These are phyloP conservation scores for Thereva nobilitata DNA, from an alignment of 2,888 invertebrate species.

Conservation along the genomic window DNA sequence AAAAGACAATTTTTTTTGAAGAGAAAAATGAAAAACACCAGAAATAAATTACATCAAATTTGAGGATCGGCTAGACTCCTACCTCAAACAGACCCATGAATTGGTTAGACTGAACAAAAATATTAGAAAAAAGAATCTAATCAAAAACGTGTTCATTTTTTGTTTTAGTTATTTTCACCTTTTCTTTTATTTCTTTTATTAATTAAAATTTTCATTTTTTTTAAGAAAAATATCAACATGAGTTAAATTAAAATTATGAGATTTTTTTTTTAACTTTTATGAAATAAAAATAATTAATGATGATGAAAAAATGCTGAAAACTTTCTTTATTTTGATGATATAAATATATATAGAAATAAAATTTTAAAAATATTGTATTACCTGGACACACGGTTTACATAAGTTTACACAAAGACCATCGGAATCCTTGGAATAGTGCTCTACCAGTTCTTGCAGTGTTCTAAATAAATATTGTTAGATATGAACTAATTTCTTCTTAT, in stretches of 20 bases:
- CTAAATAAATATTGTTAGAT: slow-evolving; percentile 55
- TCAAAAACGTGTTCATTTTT: slow-evolving; percentile 42
- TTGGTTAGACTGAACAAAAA: slow-evolving; percentile 54
- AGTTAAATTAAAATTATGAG: slow-evolving; percentile 7
- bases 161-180: slow-evolving; percentile 37
- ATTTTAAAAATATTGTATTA: slow-evolving; percentile 53
- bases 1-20: neutral
- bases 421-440: slow-evolving; percentile 96
- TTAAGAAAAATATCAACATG: neutral
- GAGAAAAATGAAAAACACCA: slow-evolving; percentile 13
- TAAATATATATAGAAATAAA: slow-evolving; percentile 9
- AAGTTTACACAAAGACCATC: slow-evolving; percentile 98
- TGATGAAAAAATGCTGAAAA: slow-evolving; percentile 16
- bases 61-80: slow-evolving; percentile 47
- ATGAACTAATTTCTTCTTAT: neutral
- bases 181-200: slow-evolving; percentile 22
- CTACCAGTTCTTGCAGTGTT: slow-evolving; percentile 94
- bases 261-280: slow-evolving; percentile 11
- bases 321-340: neutral
- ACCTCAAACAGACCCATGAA: slow-evolving; percentile 59
- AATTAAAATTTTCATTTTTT: slow-evolving; percentile 14
- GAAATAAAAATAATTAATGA: slow-evolving; percentile 5
- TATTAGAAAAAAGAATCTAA: slow-evolving; percentile 42
- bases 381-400: slow-evolving; percentile 92
- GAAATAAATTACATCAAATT: slow-evolving; percentile 31